phyloP scores from a whole-genome alignment of 2,888 invertebrate species.

The Nephrocerus scutellatus region DNA sequence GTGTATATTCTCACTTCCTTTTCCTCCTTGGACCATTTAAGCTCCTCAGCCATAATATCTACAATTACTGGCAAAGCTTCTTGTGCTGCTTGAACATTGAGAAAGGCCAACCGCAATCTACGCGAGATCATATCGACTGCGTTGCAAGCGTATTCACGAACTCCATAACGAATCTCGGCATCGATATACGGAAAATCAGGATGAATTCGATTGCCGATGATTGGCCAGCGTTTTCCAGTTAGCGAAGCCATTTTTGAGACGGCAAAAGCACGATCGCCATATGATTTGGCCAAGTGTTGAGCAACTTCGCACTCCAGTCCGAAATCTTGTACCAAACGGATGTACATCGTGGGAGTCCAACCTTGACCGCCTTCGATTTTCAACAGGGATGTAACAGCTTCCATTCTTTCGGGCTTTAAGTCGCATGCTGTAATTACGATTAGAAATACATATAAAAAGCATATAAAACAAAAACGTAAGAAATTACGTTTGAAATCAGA shows the following conservation, averaged over 20 bases:
- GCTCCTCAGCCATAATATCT: slow-evolving; percentile 94
- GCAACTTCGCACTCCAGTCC: slow-evolving; percentile 97
- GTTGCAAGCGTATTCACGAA: slow-evolving; percentile 92
- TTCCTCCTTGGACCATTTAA: slow-evolving; percentile 79
- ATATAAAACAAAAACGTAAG: not conserved
- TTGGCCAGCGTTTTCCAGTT: slow-evolving; percentile 97
- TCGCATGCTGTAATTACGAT: slow-evolving; percentile 61
- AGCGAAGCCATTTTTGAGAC: slow-evolving; percentile 94
- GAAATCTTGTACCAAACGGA: slow-evolving; percentile 96
- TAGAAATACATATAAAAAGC: slow-evolving; percentile 22
- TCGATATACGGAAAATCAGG: slow-evolving; percentile 99
- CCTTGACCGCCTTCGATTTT: slow-evolving; percentile 93
- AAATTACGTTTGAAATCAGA: no score
- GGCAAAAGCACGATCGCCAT: slow-evolving; percentile 95
- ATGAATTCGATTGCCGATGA: slow-evolving; percentile 92
- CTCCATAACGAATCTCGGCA: slow-evolving; percentile 89
- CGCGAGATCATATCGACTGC: slow-evolving; percentile 96
- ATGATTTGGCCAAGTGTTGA: slow-evolving; percentile 88
- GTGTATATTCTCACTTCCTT: slow-evolving; percentile 51
- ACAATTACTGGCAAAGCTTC: slow-evolving; percentile 89
- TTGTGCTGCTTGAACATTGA: slow-evolving; percentile 94
- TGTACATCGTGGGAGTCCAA: slow-evolving; percentile 98
- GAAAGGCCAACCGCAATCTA: slow-evolving; percentile 86
- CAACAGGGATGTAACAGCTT: slow-evolving; percentile 82
- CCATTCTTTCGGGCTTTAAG: slow-evolving; percentile 59